Conservation (phyloP, 2,888 invertebrate genomes). For the Agelastica alni region DNA sequence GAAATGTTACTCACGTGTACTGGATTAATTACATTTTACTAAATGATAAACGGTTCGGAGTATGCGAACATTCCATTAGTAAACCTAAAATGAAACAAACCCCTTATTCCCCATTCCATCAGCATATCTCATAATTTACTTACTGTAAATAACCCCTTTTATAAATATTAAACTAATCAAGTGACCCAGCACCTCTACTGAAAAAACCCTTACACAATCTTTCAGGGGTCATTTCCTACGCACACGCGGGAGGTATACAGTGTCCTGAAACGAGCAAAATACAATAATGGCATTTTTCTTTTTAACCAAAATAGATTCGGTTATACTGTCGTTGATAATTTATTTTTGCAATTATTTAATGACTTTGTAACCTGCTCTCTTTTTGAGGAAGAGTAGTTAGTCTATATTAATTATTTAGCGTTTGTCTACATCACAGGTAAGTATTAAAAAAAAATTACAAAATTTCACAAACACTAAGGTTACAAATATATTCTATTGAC, state of each 20-base stretch:
- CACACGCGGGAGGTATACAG: slow-evolving; percentile 7
- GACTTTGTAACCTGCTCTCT: too few relatives aligned
- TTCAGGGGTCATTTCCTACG: slow-evolving; percentile 27
- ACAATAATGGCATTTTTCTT: too few relatives aligned
- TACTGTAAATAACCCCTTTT: slow-evolving; percentile 20
- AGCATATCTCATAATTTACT: slow-evolving; percentile 24
- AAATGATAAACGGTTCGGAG: not conserved
- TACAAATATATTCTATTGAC: too few relatives aligned
- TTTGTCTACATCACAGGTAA: too few relatives aligned
- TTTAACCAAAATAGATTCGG: too few relatives aligned
- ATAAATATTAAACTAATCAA: slow-evolving; percentile 33
- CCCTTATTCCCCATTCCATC: slow-evolving; percentile 20
- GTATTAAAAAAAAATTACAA: too few relatives aligned
- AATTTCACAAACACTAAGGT: too few relatives aligned
- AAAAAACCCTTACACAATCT: slow-evolving; percentile 32
- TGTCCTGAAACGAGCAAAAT: not conserved
- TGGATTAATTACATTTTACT: not conserved
- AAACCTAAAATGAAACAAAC: slow-evolving; percentile 8
- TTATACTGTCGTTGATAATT: too few relatives aligned
- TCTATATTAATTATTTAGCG: too few relatives aligned
- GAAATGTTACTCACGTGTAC: too few relatives aligned
- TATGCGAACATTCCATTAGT: slow-evolving; percentile 8
- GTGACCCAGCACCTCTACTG: slow-evolving; percentile 20
- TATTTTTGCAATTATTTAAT: too few relatives aligned
- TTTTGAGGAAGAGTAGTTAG: too few relatives aligned